These are phyloP conservation scores for Lamellibrachia luymesi DNA, from an alignment of 1,140 invertebrate species.

Conservation along the genomic window DNA sequence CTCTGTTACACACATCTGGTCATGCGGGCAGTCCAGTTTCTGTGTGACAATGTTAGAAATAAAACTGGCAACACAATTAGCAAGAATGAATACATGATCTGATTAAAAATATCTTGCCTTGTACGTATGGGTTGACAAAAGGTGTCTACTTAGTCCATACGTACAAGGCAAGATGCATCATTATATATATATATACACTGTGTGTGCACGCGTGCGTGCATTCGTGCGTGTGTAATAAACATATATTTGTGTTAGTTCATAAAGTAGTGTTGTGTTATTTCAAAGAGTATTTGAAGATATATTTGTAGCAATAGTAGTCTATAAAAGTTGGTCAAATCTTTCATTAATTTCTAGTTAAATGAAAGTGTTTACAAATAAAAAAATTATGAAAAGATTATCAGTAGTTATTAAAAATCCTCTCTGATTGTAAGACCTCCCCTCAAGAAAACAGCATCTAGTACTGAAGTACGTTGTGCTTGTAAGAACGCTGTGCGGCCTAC, in stretches of 20 bases:
- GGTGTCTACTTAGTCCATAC: background rate
- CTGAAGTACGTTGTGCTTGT: background rate
- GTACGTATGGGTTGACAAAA: no score
- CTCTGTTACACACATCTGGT: conserved; percentile 69
- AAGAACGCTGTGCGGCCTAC: conserved; percentile 19
- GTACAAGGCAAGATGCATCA: background rate
- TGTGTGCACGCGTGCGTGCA: background rate
- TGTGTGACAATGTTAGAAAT: conserved; percentile 31
- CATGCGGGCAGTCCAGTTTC: conserved; percentile 65
- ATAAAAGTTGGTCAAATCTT: background rate
- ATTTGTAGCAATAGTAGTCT: no score
- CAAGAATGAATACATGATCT: background rate
- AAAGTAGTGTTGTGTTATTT: no score
- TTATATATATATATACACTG: background rate
- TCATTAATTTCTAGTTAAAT: no score
- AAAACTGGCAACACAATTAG: background rate
- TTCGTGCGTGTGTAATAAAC: background rate
- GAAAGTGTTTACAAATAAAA: background rate
- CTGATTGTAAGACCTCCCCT: background rate
- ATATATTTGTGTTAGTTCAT: no score
- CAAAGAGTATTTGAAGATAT: no score
- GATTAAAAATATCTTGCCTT: no score
- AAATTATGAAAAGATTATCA: background rate
- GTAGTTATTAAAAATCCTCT: background rate
- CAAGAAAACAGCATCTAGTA: background rate